These are phyloP conservation scores for Zosterops pallidus DNA, from an alignment of 2,113 vertebrate genomes.

Conservation along the genomic window DNA sequence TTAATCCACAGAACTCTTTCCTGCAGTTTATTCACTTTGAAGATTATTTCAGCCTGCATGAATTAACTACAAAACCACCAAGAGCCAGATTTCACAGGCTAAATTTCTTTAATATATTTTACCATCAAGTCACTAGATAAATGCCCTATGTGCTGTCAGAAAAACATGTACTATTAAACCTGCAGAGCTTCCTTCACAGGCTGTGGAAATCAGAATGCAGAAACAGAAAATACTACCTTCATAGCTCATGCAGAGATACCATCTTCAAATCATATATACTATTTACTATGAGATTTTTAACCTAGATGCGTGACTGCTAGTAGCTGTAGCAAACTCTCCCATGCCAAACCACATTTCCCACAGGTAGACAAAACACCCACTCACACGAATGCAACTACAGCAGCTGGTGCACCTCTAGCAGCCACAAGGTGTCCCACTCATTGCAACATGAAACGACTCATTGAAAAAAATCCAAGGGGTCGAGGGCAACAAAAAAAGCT, in stretches of 20 bases:
- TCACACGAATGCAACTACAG: rapidly evolving
- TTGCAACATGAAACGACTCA: neutral
- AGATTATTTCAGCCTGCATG: neutral
- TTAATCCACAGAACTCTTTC: neutral
- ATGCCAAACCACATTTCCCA: neutral
- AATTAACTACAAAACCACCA: neutral
- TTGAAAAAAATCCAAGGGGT: neutral
- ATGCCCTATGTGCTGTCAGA: neutral
- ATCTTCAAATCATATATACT: neutral
- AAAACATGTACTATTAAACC: neutral
- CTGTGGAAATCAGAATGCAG: neutral
- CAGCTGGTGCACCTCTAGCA: neutral
- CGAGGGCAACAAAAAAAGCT: neutral
- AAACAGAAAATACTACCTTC: neutral
- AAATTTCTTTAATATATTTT: neutral
- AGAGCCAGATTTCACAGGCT: neutral
- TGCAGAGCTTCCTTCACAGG: neutral
- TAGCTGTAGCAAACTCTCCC: neutral
- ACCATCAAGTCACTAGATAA: neutral
- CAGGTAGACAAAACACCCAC: neutral
- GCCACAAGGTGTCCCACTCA: neutral
- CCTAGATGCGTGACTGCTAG: rapidly evolving
- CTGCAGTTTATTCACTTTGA: neutral
- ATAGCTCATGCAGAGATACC: neutral
- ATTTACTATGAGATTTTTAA: neutral